These are phyloP conservation scores for Pteropus alecto DNA, from an alignment of 2,113 vertebrate species.

Conservation along the genomic window DNA sequence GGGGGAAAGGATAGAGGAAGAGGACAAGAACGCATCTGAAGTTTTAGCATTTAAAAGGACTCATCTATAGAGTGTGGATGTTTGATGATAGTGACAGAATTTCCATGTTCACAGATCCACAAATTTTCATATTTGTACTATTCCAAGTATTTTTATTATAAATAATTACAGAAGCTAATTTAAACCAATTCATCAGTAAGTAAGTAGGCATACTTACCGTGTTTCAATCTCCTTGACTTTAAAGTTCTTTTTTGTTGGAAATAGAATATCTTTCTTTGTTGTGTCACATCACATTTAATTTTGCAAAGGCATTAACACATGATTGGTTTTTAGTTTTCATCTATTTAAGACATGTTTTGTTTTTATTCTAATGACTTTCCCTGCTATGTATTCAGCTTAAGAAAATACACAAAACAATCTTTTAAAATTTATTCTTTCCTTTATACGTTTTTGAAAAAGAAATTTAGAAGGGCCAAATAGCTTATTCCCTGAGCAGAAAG, in stretches of 20 bases:
- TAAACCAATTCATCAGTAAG: neutral
- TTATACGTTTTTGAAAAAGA: neutral
- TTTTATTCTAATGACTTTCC: conserved; percentile 18
- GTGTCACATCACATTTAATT: neutral
- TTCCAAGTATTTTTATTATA: neutral
- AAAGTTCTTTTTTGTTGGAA: neutral
- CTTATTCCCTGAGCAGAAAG: neutral
- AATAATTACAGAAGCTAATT: neutral
- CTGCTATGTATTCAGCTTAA: neutral
- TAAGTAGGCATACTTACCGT: neutral
- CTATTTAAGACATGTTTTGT: conserved; percentile 10
- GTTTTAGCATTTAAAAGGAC: neutral
- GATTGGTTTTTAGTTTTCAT: neutral
- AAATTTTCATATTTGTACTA: neutral
- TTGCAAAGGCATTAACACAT: neutral
- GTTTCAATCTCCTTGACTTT: neutral
- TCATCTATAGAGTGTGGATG: neutral
- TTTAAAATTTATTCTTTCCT: conserved; percentile 15
- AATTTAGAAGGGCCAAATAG: neutral
- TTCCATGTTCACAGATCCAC: neutral
- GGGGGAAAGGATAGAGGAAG: neutral
- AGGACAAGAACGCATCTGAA: neutral
- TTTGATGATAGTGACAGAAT: neutral
- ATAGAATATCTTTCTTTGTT: neutral
- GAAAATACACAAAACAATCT: neutral